Conservation (phyloP, 2,888 invertebrate species). For the Synanthedon andrenaeformis region DNA sequence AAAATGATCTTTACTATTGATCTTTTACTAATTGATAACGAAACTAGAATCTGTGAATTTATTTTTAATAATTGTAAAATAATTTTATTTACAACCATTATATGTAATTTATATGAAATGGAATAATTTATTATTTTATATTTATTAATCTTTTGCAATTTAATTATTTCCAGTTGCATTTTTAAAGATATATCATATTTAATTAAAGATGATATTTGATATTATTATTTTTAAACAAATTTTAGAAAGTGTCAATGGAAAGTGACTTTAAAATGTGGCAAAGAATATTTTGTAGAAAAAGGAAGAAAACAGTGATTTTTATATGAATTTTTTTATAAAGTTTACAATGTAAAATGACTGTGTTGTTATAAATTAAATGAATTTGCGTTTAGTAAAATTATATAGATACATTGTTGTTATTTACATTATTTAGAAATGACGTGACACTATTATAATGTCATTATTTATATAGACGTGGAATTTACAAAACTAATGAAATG, state of each 20-base stretch:
- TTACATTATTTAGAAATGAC: background rate
- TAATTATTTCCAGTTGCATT: too few species aligned
- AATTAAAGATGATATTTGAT: background rate
- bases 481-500: too few species aligned
- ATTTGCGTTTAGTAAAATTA: too few species aligned
- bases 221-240: background rate
- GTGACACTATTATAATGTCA: too few species aligned
- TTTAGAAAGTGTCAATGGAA: slow-evolving; percentile 20
- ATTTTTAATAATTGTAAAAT: background rate
- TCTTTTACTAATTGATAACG: slow-evolving; percentile 16
- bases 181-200: too few species aligned
- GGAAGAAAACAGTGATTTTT: background rate
- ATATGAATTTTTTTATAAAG: background rate
- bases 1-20: background rate
- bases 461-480: too few species aligned
- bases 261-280: slow-evolving; percentile 19
- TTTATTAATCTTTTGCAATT: too few species aligned
- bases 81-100: background rate
- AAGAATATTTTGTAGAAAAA: background rate
- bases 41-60: background rate
- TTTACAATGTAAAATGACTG: too few species aligned
- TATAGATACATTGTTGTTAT: slow-evolving; percentile 2
- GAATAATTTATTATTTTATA: too few species aligned
- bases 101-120: too few species aligned
- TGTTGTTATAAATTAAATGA: too few species aligned